Conservation (phyloP, 1,140 invertebrate genomes). For the Eulimnadia texana region DNA sequence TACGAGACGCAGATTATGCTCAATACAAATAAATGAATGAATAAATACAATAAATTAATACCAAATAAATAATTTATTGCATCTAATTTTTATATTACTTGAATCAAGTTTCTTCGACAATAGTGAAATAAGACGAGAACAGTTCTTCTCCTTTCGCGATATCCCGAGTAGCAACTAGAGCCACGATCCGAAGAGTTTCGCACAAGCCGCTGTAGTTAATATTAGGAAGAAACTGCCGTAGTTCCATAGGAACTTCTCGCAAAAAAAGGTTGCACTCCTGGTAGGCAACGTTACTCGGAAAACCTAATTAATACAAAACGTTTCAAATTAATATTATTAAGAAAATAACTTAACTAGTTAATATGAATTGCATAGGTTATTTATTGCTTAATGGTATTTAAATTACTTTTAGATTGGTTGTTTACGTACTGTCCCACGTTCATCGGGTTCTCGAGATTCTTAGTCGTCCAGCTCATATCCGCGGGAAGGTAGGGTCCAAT, state of each 20-base stretch:
- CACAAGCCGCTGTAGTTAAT: background rate
- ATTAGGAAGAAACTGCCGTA: background rate
- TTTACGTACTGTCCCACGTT: background rate
- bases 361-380: no score
- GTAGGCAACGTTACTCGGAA: background rate
- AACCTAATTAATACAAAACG: no score
- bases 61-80: no score
- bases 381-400: no score
- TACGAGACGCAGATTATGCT: no score
- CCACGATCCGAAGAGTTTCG: background rate
- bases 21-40: no score
- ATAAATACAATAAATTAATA: no score
- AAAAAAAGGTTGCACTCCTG: background rate
- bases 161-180: background rate
- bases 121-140: background rate
- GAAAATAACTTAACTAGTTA: no score
- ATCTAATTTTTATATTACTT: no score
- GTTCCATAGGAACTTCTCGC: background rate
- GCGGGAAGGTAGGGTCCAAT: background rate
- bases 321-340: no score
- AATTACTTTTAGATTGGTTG: background rate
- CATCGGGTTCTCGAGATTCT: background rate
- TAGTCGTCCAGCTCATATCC: background rate
- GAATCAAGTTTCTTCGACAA: background rate
- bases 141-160: background rate